Base-by-base conservation (phyloP, 2,797 vertebrate genomes). In the Aratinga solstitialis region DNA sequence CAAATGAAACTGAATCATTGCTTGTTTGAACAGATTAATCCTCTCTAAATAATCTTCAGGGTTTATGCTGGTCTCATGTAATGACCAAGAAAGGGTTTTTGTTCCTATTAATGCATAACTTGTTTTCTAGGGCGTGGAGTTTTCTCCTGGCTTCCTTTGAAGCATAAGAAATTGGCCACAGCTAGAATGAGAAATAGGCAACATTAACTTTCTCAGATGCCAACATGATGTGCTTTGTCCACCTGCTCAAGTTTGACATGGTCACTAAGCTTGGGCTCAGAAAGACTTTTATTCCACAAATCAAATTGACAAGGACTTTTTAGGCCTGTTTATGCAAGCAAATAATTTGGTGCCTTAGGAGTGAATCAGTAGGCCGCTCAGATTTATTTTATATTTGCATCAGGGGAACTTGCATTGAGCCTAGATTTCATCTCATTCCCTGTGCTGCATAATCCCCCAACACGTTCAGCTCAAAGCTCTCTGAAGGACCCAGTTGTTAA, bases 1-100 rank as follows among this genome's bases (percentile, higher is more conserved):
- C 59, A 93, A 89, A 89, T 56, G 26, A 61, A 90, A 79, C 40
- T 27, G 42, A 42, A 61, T 79, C 43, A 19, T 51, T 81, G 45
- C 54, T 72, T 81, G 32, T 80, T 80, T 89, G 75, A 92, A 61
- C 67, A 89, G 54, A 90, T 74, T 79, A 89, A 90, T 93, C 76
- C 32, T 68, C 56, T 81, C n/a, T 65, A 69, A 92, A 67, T 92
- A 87, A 89, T 92, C 61, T 82, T 63, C 63, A 67, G 63, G 48
- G 8, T 76, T 93, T 95, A 76, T 92, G 43, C 45, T 78, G 32
- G n/a, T 79, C 67, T 95, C 43, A 11, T 47, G 17, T 53, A 90
- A 45, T 73, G 74, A 69, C 43, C 4, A n/a, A 48, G 51, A 78
- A 68, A 40, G 30, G 23, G 48, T 53, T 68, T 90, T 92, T 79